phyloP scores from a whole-genome alignment of 2,888 invertebrate genomes.

The Agrotis puta region DNA sequence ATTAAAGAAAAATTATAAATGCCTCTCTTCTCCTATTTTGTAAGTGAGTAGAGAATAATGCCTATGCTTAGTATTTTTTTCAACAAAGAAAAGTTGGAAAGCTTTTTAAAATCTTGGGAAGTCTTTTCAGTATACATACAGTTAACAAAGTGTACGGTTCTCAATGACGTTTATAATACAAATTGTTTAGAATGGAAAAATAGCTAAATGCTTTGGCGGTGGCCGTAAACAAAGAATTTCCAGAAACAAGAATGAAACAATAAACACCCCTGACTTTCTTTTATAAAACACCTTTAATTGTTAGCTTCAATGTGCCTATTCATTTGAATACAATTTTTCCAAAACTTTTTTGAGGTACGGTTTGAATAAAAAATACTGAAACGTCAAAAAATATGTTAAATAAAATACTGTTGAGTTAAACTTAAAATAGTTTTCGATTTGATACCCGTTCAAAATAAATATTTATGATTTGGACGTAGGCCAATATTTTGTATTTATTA shows the following conservation, averaged over 20 bases:
- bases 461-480: constrained; percentile 68
- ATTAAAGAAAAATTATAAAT: background rate
- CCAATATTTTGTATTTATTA: constrained; percentile 70
- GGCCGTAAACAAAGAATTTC: constrained; percentile 30
- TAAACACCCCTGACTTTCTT: constrained; percentile 46
- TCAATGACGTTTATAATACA: constrained; percentile 22
- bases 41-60: constrained; percentile 9
- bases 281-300: constrained; percentile 34
- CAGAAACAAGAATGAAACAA: constrained; percentile 48
- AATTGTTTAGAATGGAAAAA: constrained; percentile 36
- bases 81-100: constrained; percentile 24
- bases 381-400: background rate
- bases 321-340: background rate
- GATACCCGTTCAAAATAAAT: constrained; percentile 64
- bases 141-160: constrained; percentile 23
- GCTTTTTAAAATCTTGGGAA: constrained; percentile 26
- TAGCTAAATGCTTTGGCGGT: constrained; percentile 22
- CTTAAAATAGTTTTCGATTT: constrained; percentile 51
- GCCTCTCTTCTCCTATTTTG: background rate
- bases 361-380: background rate
- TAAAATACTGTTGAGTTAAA: constrained; percentile 22
- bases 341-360: constrained; percentile 9
- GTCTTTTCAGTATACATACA: constrained; percentile 24
- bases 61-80: constrained; percentile 9
- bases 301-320: constrained; percentile 25